Evolutionary conservation across 2,113 vertebrate genomes (phyloP).

Genomic region (Pungitius pungitius): DNA sequence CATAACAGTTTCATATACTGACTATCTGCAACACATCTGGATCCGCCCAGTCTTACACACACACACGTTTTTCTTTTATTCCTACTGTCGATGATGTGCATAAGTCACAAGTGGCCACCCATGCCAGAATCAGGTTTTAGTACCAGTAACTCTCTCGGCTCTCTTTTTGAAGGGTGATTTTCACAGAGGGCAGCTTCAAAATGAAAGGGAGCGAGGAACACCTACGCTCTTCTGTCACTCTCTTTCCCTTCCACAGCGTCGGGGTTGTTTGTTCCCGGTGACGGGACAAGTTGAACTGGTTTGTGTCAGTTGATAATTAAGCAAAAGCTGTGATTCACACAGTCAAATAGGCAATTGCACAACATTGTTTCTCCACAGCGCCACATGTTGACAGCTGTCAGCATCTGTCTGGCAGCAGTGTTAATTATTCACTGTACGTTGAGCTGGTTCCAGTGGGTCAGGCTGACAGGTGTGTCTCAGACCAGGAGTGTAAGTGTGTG

Average conservation of each 20-base stretch:
- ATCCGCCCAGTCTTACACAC: neutral
- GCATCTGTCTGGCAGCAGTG: slow-evolving; percentile 40
- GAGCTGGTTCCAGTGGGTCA: slow-evolving; percentile 52
- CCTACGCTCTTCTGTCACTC: neutral
- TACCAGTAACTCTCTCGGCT: slow-evolving; percentile 9
- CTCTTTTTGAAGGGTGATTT: slow-evolving; percentile 26
- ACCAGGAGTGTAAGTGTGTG: slow-evolving; percentile 52
- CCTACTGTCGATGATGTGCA: slow-evolving; percentile 5
- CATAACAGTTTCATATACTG: neutral
- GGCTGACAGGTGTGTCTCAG: slow-evolving; percentile 60
- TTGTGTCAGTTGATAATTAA: slow-evolving; percentile 8
- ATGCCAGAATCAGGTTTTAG: slow-evolving; percentile 15
- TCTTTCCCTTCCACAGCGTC: slow-evolving; percentile 5
- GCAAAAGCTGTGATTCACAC: neutral
- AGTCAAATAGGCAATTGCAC: neutral
- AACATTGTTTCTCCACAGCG: neutral
- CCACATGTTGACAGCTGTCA: slow-evolving; percentile 54
- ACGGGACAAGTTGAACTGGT: slow-evolving; percentile 2
- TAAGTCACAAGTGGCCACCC: slow-evolving; percentile 15
- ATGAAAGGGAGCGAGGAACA: slow-evolving; percentile 12
- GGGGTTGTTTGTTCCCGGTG: neutral
- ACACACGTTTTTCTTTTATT: neutral
- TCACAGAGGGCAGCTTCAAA: slow-evolving; percentile 21
- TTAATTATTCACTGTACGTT: slow-evolving; percentile 68
- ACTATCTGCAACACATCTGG: neutral